A percentile compares a stretch with the other conserved stretches of the same genome.
These are phyloP conservation scores for Zaprionus nigranus DNA, from an alignment of 1,140 invertebrate species.

Conservation along the genomic window DNA sequence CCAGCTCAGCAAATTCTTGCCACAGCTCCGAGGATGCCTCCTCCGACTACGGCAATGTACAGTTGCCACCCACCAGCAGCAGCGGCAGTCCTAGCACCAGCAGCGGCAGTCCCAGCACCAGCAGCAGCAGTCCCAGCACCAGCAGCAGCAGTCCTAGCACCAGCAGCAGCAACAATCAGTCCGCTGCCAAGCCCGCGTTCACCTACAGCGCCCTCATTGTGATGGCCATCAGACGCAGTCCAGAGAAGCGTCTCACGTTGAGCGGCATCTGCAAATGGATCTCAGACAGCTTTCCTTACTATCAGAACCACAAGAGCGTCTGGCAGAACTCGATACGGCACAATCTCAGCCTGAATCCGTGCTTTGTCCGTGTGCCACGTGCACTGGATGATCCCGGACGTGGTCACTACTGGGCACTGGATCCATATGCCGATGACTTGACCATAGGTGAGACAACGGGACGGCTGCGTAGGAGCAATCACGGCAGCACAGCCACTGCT, in stretches of 20 bases:
- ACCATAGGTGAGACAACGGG: slow-evolving; percentile 76
- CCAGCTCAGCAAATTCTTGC: slow-evolving; percentile 28
- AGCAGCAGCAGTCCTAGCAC: slow-evolving; percentile 87
- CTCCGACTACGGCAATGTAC: slow-evolving; percentile 44
- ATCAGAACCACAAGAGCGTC: slow-evolving; percentile 96
- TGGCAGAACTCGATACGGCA: slow-evolving; percentile 99
- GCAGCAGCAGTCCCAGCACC: slow-evolving; percentile 88
- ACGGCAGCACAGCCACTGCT: neutral
- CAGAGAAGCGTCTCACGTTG: slow-evolving; percentile 92
- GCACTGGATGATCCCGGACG: slow-evolving; percentile 73
- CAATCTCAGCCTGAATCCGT: slow-evolving; percentile 88
- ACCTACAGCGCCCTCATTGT: slow-evolving; percentile 98
- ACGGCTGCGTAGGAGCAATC: slow-evolving; percentile 57
- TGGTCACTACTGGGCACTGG: slow-evolving; percentile 77
- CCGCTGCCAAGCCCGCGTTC: slow-evolving; percentile 89
- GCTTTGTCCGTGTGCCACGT: slow-evolving; percentile 70
- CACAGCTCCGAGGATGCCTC: slow-evolving; percentile 55
- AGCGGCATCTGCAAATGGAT: slow-evolving; percentile 96
- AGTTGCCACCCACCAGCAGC: neutral
- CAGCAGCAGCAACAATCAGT: slow-evolving; percentile 5
- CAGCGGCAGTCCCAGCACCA: slow-evolving; percentile 86
- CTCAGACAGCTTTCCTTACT: slow-evolving; percentile 93
- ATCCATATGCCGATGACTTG: slow-evolving; percentile 72
- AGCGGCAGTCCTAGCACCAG: slow-evolving; percentile 87
- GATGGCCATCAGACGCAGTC: slow-evolving; percentile 97